These are phyloP conservation scores for Argopecten irradians DNA, from an alignment of 1,140 invertebrate genomes.

Conservation along the genomic window DNA sequence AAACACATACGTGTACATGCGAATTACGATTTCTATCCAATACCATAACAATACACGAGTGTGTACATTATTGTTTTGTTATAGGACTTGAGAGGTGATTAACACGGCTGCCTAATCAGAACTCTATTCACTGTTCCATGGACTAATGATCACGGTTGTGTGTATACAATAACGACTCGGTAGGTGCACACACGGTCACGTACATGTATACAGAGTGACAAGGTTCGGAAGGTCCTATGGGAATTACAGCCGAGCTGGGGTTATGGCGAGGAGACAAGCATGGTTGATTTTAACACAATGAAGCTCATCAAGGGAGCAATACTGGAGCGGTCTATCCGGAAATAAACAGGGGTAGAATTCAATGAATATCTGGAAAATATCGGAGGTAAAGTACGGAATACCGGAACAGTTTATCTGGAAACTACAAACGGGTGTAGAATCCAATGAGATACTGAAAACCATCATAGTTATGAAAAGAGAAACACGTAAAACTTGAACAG, in stretches of 20 bases:
- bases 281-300: slow-evolving; percentile 2
- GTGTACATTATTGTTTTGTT: not conserved
- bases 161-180: not conserved
- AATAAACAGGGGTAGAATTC: not conserved
- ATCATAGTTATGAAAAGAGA: too few species aligned
- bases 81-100: too few species aligned
- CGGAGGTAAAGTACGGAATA: too few species aligned
- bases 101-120: not conserved
- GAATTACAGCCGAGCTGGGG: not conserved
- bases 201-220: not conserved
- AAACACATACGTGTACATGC: not conserved
- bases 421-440: too few species aligned
- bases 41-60: not conserved
- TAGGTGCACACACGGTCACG: not conserved
- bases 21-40: not conserved
- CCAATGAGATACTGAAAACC: too few species aligned
- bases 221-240: not conserved
- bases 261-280: slow-evolving; percentile 5
- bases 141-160: not conserved
- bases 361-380: too few species aligned
- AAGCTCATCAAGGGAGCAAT: not conserved
- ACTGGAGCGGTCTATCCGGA: not conserved
- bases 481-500: too few species aligned
- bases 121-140: not conserved
- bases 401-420: too few species aligned